These are phyloP conservation scores for Oreochromis mossambicus DNA, from an alignment of 2,797 vertebrate genomes.

Conservation along the genomic window DNA sequence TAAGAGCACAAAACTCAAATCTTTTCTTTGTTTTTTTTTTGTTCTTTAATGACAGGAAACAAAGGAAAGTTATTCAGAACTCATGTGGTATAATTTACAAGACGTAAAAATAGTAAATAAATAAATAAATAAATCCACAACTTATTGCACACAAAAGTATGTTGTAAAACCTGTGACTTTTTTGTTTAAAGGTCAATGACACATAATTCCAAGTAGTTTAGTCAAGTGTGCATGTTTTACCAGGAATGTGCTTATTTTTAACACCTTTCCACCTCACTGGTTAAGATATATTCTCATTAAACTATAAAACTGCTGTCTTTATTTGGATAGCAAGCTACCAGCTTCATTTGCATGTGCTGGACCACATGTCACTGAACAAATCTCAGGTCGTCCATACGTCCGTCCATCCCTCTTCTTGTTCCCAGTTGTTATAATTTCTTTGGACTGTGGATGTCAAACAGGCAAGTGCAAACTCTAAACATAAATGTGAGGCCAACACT, in stretches of 20 bases:
- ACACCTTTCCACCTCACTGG: not conserved
- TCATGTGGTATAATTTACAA: not conserved
- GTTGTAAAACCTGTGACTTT: not conserved
- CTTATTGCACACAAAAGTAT: not conserved
- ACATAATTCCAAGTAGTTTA: not conserved
- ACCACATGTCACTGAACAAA: fast-evolving
- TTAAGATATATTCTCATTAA: not conserved
- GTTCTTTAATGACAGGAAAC: not conserved
- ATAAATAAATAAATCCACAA: not conserved
- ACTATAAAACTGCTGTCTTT: not conserved
- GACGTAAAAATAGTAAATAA: not conserved
- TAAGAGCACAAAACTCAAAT: not conserved
- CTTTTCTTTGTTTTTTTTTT: not conserved
- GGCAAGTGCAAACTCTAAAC: not conserved
- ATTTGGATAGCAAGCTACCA: not conserved
- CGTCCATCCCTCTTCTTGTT: not conserved
- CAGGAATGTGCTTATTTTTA: not conserved
- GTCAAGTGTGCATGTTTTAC: not conserved
- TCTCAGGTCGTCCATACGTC: fast-evolving
- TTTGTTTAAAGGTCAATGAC: not conserved
- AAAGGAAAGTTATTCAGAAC: not conserved
- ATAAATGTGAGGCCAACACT: not conserved
- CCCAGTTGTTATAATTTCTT: not conserved
- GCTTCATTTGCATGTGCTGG: not conserved
- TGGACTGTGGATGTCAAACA: not conserved